Conservation (phyloP, 2,888 invertebrate genomes). For the Leucozona laternaria region DNA sequence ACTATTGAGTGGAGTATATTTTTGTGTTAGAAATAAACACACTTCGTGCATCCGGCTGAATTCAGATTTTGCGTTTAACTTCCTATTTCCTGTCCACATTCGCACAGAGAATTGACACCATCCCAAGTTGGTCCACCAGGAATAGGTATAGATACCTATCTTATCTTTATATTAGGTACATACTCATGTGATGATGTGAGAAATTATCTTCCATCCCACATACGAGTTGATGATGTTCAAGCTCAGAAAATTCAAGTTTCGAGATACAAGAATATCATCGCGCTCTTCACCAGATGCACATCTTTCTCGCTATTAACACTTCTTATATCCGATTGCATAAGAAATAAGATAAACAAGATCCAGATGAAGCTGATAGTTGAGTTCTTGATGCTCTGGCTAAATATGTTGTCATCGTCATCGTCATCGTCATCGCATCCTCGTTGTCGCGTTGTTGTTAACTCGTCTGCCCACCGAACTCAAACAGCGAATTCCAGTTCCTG, state of each 20-base stretch:
- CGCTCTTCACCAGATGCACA: conserved; percentile 27
- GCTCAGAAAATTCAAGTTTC: conserved; percentile 5
- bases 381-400: conserved; percentile 25
- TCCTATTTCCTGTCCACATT: conserved; percentile 62
- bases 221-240: conserved; percentile 16
- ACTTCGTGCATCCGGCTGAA: conserved; percentile 54
- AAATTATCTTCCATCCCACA: conserved; percentile 35
- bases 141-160: neutral
- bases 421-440: neutral
- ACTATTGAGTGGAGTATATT: neutral
- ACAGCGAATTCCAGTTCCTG: conserved; percentile 60
- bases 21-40: conserved; percentile 4
- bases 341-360: conserved; percentile 58
- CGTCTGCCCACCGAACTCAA: conserved; percentile 49
- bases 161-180: too few species aligned
- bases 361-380: conserved; percentile 23
- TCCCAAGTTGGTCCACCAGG: conserved; percentile 11
- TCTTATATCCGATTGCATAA: conserved; percentile 50
- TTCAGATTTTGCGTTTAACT: conserved; percentile 44
- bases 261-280: conserved; percentile 17
- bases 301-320: conserved; percentile 34
- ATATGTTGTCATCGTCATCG: conserved; percentile 65
- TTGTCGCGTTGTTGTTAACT: conserved; percentile 50
- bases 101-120: conserved; percentile 20
- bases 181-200: neutral